Conservation (phyloP, 2,888 invertebrate genomes). For the Quadroppia sp. region DNA sequence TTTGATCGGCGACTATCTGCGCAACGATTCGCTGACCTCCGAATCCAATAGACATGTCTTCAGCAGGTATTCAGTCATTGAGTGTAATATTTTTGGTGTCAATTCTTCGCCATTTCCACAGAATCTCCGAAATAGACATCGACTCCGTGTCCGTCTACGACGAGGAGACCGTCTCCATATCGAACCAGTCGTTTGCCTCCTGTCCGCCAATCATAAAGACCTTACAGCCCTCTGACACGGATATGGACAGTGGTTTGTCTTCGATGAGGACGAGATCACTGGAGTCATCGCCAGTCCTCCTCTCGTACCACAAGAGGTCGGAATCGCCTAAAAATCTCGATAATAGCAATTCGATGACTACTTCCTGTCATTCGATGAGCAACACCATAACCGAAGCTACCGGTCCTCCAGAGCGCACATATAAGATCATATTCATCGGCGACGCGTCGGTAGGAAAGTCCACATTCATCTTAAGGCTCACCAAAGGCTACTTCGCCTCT, state of each 20-base stretch:
- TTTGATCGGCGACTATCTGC: constrained; percentile 40
- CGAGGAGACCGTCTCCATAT: neutral
- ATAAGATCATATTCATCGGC: constrained; percentile 61
- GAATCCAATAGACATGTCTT: neutral
- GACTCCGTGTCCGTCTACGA: neutral
- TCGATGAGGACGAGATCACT: neutral
- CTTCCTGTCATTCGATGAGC: neutral
- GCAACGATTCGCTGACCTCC: neutral
- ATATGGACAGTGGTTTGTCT: constrained; percentile 38
- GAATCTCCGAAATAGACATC: constrained; percentile 20
- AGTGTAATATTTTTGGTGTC: neutral
- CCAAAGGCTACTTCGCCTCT: constrained; percentile 59
- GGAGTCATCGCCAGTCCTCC: neutral
- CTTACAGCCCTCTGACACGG: neutral
- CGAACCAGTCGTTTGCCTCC: constrained; percentile 14
- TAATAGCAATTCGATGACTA: neutral
- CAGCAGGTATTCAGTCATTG: constrained; percentile 12
- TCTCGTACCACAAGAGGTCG: neutral
- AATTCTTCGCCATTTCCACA: too few species aligned
- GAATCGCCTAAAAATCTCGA: neutral
- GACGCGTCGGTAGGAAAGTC: constrained; percentile 64
- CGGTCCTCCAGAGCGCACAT: constrained; percentile 59
- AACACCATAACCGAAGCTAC: constrained; percentile 47
- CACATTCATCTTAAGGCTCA: constrained; percentile 60
- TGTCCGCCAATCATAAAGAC: constrained; percentile 11